Base-by-base conservation (phyloP, 2,888 invertebrate species). In the Willowsia nigromaculata region DNA sequence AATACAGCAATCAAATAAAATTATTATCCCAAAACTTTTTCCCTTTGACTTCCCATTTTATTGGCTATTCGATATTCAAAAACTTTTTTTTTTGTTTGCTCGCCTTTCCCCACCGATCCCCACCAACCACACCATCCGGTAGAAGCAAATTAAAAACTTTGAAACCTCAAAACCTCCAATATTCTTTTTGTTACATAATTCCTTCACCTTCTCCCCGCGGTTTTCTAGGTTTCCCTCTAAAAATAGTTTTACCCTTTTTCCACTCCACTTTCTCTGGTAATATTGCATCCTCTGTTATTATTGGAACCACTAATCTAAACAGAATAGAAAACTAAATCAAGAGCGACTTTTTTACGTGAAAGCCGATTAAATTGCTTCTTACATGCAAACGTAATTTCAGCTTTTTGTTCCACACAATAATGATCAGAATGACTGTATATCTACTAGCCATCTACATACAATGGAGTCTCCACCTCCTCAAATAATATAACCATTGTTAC, bases 131-230 rank as follows among this genome's bases (percentile, higher is more conserved):
- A 56, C 22, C 56, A 56, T n/a, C 22, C 13, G 9, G 68, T 18
- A 40, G 68, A 68, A 68, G 40, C 71, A 56, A 84, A 84, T 74
- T 84, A 74, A 84, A 84, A 84, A 74, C 84, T 84, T 84, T 68
- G 40, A 22, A 68, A 40, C 68, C 68, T 22, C 68, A 68, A 68
- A 65, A 68, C 47, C 62, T 33, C 62, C 3, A 27, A 7, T 22
- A 62, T 33, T n/a, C 68, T 27, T 68, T 68, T 22, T n/a, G n/a
- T 56, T 56, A 37, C 40, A 68, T 37, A 68, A 22, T 40, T 18
- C 9, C 40, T 68, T 22, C 7, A 22, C 68, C 68, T 68, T 68
- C 40, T 68, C 68, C n/a, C n/a, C n/a, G n/a, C n/a, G n/a, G n/a
- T n/a, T n/a, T n/a, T 68, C 40, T 68, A 40, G 68, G 68, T 68